Percentiles rank a stretch among this genome's conserved stretches.
These are phyloP conservation scores for Mactra quadrangularis DNA, from an alignment of 1,140 invertebrate species.

Conservation along the genomic window DNA sequence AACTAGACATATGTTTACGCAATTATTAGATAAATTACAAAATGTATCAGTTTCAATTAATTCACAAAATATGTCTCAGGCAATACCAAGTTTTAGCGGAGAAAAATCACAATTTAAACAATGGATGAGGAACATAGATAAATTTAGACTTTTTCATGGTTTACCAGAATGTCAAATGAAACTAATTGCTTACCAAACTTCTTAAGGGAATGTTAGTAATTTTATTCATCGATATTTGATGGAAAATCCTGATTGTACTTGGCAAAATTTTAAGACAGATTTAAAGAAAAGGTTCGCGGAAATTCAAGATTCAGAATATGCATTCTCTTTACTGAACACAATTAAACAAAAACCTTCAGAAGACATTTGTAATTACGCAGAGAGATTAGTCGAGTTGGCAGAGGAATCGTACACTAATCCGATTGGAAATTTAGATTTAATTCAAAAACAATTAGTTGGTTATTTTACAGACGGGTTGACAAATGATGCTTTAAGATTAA, in stretches of 20 bases:
- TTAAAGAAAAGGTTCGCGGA: slow-evolving; percentile 4
- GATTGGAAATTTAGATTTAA: background rate
- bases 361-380: background rate
- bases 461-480: background rate
- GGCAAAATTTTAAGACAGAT: slow-evolving; percentile 2
- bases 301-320: slow-evolving; percentile 11
- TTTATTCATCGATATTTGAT: slow-evolving; percentile 8
- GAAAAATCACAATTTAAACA: background rate
- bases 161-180: background rate
- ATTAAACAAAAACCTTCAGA: slow-evolving; percentile 4
- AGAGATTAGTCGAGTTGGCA: background rate
- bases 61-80: background rate
- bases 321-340: background rate
- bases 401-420: background rate
- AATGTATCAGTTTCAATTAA: too few species aligned
- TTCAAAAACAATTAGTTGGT: background rate
- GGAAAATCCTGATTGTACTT: background rate
- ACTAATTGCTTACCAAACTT: background rate
- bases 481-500: background rate
- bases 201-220: background rate
- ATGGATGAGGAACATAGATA: slow-evolving; percentile 2
- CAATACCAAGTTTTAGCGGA: background rate
- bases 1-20: too few species aligned
- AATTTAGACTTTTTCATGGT: background rate
- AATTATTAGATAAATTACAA: too few species aligned